phyloP scores from a whole-genome alignment of 1,140 invertebrate genomes.

The Aleiodes sp. region DNA sequence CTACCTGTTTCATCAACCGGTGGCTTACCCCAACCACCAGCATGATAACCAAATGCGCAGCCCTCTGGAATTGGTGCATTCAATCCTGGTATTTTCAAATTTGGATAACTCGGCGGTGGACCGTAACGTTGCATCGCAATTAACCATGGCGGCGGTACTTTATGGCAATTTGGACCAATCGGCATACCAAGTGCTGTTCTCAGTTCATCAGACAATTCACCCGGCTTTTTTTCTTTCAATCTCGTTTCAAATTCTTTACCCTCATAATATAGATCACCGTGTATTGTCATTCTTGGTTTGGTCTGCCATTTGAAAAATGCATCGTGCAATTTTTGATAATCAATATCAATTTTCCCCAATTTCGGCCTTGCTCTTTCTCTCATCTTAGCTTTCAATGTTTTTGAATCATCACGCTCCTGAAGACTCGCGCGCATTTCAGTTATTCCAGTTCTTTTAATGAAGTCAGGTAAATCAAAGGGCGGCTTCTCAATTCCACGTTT shows the following conservation, averaged over 20 bases:
- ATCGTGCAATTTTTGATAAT: slow-evolving; percentile 99
- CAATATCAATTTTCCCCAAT: slow-evolving; percentile 99
- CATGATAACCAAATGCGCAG: slow-evolving; percentile 98
- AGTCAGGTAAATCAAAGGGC: slow-evolving; percentile 98
- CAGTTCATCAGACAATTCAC: slow-evolving; percentile 95
- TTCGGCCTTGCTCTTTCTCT: slow-evolving; percentile 96
- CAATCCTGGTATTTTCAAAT: slow-evolving; percentile 93
- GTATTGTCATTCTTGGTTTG: slow-evolving; percentile 98
- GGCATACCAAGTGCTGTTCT: slow-evolving; percentile 98
- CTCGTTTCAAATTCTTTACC: slow-evolving; percentile 99
- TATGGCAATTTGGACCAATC: slow-evolving; percentile 87
- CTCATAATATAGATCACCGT: slow-evolving; percentile 99
- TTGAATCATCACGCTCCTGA: slow-evolving; percentile 98
- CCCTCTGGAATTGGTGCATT: slow-evolving; percentile 95
- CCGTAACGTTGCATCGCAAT: slow-evolving; percentile 99
- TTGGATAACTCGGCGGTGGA: slow-evolving; percentile 98
- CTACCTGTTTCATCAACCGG: slow-evolving; percentile 98
- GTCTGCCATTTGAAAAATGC: slow-evolving; percentile 99
- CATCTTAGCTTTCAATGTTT: slow-evolving; percentile 98
- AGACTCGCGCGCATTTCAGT: slow-evolving; percentile 99
- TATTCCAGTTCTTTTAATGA: slow-evolving; percentile 98
- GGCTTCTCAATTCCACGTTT: slow-evolving; percentile 99
- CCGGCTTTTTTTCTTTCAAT: slow-evolving; percentile 98
- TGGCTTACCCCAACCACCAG: slow-evolving; percentile 99
- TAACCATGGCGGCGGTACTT: slow-evolving; percentile 97